Base-by-base conservation (phyloP, 2,888 invertebrate genomes). In the Selenia dentaria region DNA sequence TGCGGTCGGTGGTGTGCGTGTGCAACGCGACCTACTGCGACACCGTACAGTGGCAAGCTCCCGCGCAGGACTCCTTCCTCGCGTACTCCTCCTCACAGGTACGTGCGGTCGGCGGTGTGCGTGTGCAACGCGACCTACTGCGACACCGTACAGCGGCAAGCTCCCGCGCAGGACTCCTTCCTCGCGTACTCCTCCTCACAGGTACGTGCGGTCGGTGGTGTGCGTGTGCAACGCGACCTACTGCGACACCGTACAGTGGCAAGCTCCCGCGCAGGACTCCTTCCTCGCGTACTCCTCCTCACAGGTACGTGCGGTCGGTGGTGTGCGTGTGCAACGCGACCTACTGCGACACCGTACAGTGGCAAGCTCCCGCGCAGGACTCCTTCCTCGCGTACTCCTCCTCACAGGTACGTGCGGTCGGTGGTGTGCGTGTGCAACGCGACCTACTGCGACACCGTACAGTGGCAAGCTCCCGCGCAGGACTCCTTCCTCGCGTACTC, bases 111-210 rank as follows among this genome's bases (percentile, higher is more conserved):
- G 1, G 65, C 74, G 1, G 72, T 88, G 4, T 91, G 91, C 47
- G 84, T 90, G 1, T 91, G 91, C 54, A 83, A 84, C 40, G 56
- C 71, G 0, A 73, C 78, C 0, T 89, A 89, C 56, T 91, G 90
- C 54, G 91, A 91, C 47, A 82, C 79, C 1, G 52, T 89, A 13
- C 73, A 16, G 16, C 64, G 84, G 26, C 57, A 66, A 1, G 45
- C 67, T 1, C 77, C 89, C 0, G 54, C 62, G 1, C 56, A 62
- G 3, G 64, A 70, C 0, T 76, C 75, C 0, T 16, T 3, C 16
- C 16, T 16, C 16, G 16, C 16, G 16, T 16, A 16, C 16, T 3
- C 16, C 16, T 16, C 16, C 16, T 16, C 16, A 5, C 16, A 16
- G 16, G 16, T 16, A 16, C 16, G 2, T 5, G 3, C 5, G 3